phyloP scores from a whole-genome alignment of 1,140 invertebrate species.

The Neodiprion lecontei region DNA sequence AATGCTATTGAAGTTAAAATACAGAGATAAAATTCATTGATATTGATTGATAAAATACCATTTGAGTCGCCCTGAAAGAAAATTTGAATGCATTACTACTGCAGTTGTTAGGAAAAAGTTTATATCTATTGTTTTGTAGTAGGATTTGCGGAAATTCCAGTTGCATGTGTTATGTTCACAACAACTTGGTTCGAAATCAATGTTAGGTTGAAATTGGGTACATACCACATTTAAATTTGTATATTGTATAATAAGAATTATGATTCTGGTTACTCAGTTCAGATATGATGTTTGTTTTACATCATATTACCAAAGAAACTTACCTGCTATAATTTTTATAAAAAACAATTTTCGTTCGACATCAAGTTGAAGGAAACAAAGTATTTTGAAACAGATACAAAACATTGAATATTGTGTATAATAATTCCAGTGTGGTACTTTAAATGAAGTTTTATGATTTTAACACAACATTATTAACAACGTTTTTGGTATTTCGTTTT shows the following conservation, averaged over 20 bases:
- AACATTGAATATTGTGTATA: background rate
- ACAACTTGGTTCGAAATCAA: too few species aligned
- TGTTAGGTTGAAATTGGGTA: too few species aligned
- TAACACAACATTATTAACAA: background rate
- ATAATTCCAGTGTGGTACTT: background rate
- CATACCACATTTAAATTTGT: too few species aligned
- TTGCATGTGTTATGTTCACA: too few species aligned
- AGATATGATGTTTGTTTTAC: conserved; percentile 3
- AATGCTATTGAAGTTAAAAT: background rate
- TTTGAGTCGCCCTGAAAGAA: too few species aligned
- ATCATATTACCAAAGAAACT: conserved; percentile 6
- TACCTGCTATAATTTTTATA: background rate
- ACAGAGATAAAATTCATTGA: background rate
- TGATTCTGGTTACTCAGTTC: background rate
- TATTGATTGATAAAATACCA: too few species aligned
- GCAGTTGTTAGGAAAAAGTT: too few species aligned
- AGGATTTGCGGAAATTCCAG: background rate
- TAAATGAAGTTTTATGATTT: background rate
- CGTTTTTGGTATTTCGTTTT: background rate
- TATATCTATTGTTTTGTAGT: too few species aligned
- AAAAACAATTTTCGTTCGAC: background rate
- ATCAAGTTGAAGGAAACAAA: background rate
- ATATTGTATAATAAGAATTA: background rate
- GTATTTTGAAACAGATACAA: background rate
- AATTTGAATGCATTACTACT: too few species aligned